A percentile compares a stretch with the other conserved stretches of the same genome.
Evolutionary conservation across 2,888 invertebrate species (phyloP).

Genomic region (Tachina lurida): DNA sequence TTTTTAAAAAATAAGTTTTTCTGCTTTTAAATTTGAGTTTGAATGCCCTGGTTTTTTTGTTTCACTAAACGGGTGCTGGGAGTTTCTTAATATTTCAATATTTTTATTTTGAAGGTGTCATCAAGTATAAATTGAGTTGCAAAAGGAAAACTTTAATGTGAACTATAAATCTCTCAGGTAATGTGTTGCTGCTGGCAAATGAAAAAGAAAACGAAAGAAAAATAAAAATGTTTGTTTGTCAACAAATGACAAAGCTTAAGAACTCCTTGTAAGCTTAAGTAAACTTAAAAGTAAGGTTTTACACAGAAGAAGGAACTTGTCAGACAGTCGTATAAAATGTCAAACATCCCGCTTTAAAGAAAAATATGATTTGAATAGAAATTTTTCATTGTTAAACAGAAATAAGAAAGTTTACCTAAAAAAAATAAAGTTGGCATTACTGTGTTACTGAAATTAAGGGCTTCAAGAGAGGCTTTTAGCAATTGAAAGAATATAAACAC

Average conservation of each 20-base stretch:
- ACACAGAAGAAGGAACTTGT: too few relatives aligned
- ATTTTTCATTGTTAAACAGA: too few relatives aligned
- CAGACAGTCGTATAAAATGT: too few relatives aligned
- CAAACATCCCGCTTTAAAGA: too few relatives aligned
- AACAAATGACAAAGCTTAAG: neutral
- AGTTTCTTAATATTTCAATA: conserved; percentile 46
- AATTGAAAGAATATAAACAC: too few relatives aligned
- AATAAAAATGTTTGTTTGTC: neutral
- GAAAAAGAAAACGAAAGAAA: neutral
- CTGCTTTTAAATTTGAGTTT: neutral
- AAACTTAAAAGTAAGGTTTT: too few relatives aligned
- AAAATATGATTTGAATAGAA: too few relatives aligned
- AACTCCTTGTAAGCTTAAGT: too few relatives aligned
- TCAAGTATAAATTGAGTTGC: conserved; percentile 44
- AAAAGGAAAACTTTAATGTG: neutral
- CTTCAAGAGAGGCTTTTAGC: too few relatives aligned
- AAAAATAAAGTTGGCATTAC: too few relatives aligned
- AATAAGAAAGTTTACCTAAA: too few relatives aligned
- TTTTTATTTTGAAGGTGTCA: conserved; percentile 33
- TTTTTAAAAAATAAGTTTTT: conserved; percentile 9
- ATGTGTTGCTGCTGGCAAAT: neutral
- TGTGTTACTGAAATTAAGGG: too few relatives aligned
- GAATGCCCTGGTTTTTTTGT: conserved; percentile 20
- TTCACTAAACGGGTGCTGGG: conserved; percentile 39
- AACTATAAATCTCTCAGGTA: neutral